Percentiles rank a stretch among this genome's conserved stretches.
Conservation (phyloP, 2,797 vertebrate genomes). For the Momotus momota region DNA sequence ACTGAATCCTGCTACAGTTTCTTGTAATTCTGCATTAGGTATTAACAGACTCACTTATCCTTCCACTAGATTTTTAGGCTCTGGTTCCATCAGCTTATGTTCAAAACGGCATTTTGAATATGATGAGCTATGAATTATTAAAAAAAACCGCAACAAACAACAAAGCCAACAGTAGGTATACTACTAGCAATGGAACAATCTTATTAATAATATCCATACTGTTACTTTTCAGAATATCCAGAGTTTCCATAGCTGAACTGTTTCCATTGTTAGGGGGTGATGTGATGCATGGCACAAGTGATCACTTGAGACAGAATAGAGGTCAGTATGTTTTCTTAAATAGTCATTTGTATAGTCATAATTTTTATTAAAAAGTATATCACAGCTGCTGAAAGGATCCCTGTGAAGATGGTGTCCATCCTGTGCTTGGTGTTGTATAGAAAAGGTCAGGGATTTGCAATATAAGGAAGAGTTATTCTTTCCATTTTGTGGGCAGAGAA, state of each 20-base stretch:
- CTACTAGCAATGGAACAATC: not conserved
- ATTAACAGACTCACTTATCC: not conserved
- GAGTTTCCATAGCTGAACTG: not conserved
- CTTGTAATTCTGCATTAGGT: not conserved
- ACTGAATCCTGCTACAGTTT: not conserved
- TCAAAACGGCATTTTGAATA: not conserved
- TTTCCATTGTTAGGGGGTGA: not conserved
- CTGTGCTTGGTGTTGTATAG: not conserved
- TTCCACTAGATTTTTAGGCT: not conserved
- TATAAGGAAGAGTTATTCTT: not conserved
- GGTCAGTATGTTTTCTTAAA: not conserved
- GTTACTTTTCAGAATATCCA: not conserved
- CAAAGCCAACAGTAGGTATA: not conserved
- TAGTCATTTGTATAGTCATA: not conserved
- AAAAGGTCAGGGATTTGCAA: not conserved
- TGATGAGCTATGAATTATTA: not conserved
- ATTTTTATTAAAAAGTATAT: not conserved
- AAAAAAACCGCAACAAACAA: not conserved
- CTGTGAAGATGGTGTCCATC: not conserved
- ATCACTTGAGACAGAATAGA: not conserved
- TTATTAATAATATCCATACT: not conserved
- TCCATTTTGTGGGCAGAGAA: not conserved
- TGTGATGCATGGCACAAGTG: not conserved
- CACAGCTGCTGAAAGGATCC: not conserved
- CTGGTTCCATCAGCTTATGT: not conserved